These are phyloP conservation scores for Priocnemis perturbator DNA, from an alignment of 2,888 invertebrate genomes.

Conservation along the genomic window DNA sequence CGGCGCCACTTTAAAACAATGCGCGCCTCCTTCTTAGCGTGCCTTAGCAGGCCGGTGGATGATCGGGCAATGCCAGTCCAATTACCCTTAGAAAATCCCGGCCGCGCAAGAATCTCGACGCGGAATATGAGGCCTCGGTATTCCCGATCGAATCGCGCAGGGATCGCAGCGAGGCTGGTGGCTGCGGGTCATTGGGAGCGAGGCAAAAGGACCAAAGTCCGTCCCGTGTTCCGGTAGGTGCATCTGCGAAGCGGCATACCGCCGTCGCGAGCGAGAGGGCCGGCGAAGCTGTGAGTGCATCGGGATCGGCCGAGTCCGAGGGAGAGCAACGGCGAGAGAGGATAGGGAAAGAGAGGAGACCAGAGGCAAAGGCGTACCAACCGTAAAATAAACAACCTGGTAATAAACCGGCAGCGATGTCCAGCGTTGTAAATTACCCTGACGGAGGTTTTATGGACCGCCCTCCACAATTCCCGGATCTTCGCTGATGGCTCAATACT, in stretches of 20 bases:
- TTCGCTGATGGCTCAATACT: constrained; percentile 63
- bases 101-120: too few relatives aligned
- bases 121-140: too few relatives aligned
- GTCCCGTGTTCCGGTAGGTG: constrained; percentile 46
- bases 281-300: constrained; percentile 19
- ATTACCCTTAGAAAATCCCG: too few relatives aligned
- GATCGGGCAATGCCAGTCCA: too few relatives aligned
- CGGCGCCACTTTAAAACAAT: too few relatives aligned
- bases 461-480: constrained; percentile 62
- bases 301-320: constrained; percentile 21
- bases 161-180: constrained; percentile 21
- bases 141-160: constrained; percentile 6
- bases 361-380: constrained; percentile 47
- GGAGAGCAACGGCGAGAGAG: constrained; percentile 9
- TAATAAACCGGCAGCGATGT: constrained; percentile 68
- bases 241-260: constrained; percentile 20
- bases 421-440: constrained; percentile 69
- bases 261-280: constrained; percentile 13
- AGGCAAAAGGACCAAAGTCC: constrained; percentile 46
- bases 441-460: constrained; percentile 64
- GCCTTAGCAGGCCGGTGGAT: too few relatives aligned
- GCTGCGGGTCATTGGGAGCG: constrained; percentile 52
- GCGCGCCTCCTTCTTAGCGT: too few relatives aligned
- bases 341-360: constrained; percentile 19
- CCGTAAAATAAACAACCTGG: constrained; percentile 64